Evolutionary conservation across 2,797 vertebrate genomes (phyloP).

Genomic region (Perdix hodgsoniae): DNA sequence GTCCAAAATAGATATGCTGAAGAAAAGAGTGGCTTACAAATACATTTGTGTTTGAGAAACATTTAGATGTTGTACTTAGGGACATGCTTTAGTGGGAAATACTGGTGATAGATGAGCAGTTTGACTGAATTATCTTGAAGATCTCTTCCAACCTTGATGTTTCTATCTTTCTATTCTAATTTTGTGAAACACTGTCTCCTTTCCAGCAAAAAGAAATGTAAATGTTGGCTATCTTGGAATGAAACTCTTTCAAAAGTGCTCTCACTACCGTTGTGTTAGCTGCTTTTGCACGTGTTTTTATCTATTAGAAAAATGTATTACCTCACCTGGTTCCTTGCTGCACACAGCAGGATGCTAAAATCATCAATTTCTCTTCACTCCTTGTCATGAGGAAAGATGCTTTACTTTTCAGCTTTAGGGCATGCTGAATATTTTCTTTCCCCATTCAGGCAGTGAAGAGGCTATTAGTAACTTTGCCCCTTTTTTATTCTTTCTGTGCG

Average conservation of each 20-base stretch:
- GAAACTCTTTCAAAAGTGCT: background rate
- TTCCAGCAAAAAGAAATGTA: background rate
- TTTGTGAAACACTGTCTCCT: background rate
- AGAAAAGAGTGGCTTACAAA: background rate
- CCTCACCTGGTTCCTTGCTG: background rate
- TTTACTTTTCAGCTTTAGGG: slow-evolving; percentile 59
- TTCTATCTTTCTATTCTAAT: too few species aligned
- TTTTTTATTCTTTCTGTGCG: background rate
- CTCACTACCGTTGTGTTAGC: background rate
- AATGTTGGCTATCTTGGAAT: background rate
- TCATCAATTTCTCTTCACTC: slow-evolving; percentile 39
- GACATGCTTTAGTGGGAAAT: too few species aligned
- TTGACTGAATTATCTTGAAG: too few species aligned
- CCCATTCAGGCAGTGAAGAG: slow-evolving; percentile 30
- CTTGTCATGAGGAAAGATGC: slow-evolving; percentile 8
- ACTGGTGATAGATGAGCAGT: too few species aligned
- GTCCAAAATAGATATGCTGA: background rate
- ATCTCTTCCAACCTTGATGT: too few species aligned
- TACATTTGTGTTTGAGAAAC: too few species aligned
- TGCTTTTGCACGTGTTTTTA: background rate
- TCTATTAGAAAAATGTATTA: background rate
- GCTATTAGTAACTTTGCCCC: background rate
- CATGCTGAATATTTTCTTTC: slow-evolving; percentile 65
- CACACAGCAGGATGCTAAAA: background rate
- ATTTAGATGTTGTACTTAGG: too few species aligned